Base-by-base conservation (phyloP, 2,797 vertebrate genomes). In the Notolepis coatsorum region DNA sequence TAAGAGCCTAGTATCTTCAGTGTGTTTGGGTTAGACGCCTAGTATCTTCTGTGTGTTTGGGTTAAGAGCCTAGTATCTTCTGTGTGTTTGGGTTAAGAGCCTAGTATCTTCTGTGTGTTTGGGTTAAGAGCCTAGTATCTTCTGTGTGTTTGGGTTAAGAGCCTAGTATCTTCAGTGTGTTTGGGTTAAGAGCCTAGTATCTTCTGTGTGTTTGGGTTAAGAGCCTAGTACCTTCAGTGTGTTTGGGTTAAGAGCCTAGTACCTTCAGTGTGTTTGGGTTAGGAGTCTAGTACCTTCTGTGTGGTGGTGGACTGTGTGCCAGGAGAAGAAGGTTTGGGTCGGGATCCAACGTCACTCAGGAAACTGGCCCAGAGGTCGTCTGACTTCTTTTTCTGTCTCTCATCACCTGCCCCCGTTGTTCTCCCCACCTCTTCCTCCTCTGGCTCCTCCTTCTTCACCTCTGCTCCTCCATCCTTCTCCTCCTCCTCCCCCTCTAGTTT, bases 351-450 rank as follows among this genome's bases (percentile, higher is more conserved):
- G 0, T 99, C 97, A 0, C 91, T 97, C 75, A 99, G 92, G 79
- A 99, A 99, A 82, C 92, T 97, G 21, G 96, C 96, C 97, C 98
- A 99, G 1, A 99, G 91, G 21, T 96, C 95, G n/a, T 99, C 97
- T 0, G 95, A 95, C 68, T 94, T 95, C 75, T 93, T 95, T 79
- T 94, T 95, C 68, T 80, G 86, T 2, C 27, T 68, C 0, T 55
- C 81, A 1, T 89, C 86, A 0, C 25, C 20, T 31, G 42, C 20
- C 71, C 77, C n/a, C 7, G 4, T 39, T 24, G 51, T 20, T 20
- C 83, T 76, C 1, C 66, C 76, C 33, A 70, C 72, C 0, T 71
- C 79, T 21, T 77, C 69, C n/a, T 89, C 85, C 25, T 68, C 75
- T 2, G 51, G 82, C 5, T 35, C 31, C 24, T 73, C 72, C 0